Base-by-base conservation (phyloP, 2,113 vertebrate species). In the Alethe diademata region DNA sequence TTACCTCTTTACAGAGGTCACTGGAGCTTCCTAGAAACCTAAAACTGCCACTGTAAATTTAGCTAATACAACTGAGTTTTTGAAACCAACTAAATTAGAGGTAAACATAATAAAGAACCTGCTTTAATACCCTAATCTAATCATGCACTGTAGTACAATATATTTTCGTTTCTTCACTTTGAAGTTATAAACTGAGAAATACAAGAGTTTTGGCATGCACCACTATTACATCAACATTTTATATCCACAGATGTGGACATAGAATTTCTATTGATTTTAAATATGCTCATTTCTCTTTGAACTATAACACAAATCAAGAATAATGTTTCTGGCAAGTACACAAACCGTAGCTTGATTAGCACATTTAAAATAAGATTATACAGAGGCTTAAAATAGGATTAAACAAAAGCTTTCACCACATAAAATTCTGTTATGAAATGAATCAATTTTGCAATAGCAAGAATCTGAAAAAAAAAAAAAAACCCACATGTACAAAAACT, bases 1-100 rank as follows among this genome's bases (percentile, higher is more conserved):
- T 96, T 97, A 97, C 97, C 92, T 98, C 96, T 98, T 93, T 95
- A 96, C 51, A 97, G 89, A 90, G 95, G 97, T 98, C 97, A 97
- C 66, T 15, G 78, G 92, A 96, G 95, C 94, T 97, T 97, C 95
- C 89, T 94, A 94, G 95, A 97, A 97, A 96, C 64, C 90, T 76
- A 96, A 83, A 95, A 89, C 69, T 95, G 94, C 78, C 81, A 83
- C 38, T 86, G 90, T 90, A 97, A 93, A 97, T 96, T 96, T 93
- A 86, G 72, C 60, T 95, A 92, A 89, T 91, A 95, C 42, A 95
- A 95, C 4, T 69, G 36, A 93, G 72, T 31, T 95, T 94, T 91
- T 90, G 38, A 78, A 96, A 71, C 43, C n/a, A 94, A 56, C 42
- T 92, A 86, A 96, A 93, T 67, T 86, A 91, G 76, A 94, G n/a